A percentile compares a stretch with the other conserved stretches of the same genome.
Conservation (phyloP, 2,113 vertebrate species). For the Hystrix brachyura region DNA sequence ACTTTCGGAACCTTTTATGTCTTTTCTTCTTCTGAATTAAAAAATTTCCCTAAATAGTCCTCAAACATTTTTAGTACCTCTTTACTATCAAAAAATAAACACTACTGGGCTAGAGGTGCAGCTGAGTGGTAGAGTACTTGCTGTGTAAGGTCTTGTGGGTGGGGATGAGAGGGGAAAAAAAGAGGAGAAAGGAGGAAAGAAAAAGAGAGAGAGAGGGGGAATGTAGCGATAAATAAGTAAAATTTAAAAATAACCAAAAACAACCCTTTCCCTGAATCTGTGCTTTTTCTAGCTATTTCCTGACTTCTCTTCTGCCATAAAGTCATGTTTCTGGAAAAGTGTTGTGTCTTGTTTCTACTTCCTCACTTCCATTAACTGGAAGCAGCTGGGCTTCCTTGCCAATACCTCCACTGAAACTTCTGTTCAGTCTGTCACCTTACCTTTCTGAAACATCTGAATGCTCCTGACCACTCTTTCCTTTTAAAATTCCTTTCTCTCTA, state of each 20-base stretch:
- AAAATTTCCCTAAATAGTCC: neutral
- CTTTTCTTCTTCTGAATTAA: conserved; percentile 31
- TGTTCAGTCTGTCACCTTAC: neutral
- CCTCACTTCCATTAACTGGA: neutral
- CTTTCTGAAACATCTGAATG: conserved; percentile 2
- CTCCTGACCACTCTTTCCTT: neutral
- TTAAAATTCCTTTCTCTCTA: neutral
- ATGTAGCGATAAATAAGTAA: neutral
- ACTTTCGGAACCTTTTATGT: neutral
- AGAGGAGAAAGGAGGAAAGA: neutral
- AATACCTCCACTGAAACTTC: neutral
- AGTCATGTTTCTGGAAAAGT: neutral
- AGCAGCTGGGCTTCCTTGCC: neutral
- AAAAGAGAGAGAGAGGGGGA: neutral
- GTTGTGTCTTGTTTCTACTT: neutral
- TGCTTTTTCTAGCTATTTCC: neutral
- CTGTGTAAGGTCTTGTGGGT: neutral
- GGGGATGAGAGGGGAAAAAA: neutral
- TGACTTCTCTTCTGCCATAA: neutral
- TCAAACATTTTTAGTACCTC: neutral
- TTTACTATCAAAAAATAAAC: neutral
- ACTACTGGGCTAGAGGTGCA: neutral
- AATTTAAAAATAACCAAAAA: neutral
- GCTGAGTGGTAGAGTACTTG: neutral
- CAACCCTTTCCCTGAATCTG: neutral